Percentiles rank a stretch among this genome's conserved stretches.
These are phyloP conservation scores for Valencia hispanica DNA, from an alignment of 2,797 vertebrate species.

Conservation along the genomic window DNA sequence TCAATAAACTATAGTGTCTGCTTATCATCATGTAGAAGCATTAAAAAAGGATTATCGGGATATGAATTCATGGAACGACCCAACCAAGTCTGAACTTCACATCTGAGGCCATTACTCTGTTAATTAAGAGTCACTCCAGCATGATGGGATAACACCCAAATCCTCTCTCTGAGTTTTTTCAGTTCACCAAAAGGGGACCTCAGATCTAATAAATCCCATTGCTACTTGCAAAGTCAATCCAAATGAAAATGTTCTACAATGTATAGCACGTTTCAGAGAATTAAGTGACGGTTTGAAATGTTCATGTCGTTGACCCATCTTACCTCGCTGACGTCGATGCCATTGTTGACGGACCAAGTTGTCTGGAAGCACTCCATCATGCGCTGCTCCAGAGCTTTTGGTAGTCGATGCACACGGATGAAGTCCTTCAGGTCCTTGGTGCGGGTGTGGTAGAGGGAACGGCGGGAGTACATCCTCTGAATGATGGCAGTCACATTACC, in stretches of 20 bases:
- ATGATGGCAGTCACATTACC: constrained; percentile 84
- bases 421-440: constrained; percentile 80
- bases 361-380: constrained; percentile 98
- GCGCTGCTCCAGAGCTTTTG: constrained; percentile 85
- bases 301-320: background rate
- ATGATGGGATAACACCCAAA: constrained; percentile 44
- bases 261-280: background rate
- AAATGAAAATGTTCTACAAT: background rate
- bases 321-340: constrained; percentile 86
- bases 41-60: constrained; percentile 39
- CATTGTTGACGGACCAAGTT: constrained; percentile 96
- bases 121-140: constrained; percentile 42
- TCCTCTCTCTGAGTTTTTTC: constrained; percentile 29
- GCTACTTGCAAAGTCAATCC: constrained; percentile 22
- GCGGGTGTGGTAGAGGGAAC: constrained; percentile 76
- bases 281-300: background rate
- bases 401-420: constrained; percentile 74
- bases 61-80: constrained; percentile 31
- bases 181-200: constrained; percentile 13
- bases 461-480: constrained; percentile 77
- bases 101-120: constrained; percentile 37
- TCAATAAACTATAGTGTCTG: background rate
- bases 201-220: constrained; percentile 22
- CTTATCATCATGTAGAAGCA: background rate
- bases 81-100: constrained; percentile 14